Conservation (phyloP, 2,113 vertebrate species). For the Erinaceus europaeus region DNA sequence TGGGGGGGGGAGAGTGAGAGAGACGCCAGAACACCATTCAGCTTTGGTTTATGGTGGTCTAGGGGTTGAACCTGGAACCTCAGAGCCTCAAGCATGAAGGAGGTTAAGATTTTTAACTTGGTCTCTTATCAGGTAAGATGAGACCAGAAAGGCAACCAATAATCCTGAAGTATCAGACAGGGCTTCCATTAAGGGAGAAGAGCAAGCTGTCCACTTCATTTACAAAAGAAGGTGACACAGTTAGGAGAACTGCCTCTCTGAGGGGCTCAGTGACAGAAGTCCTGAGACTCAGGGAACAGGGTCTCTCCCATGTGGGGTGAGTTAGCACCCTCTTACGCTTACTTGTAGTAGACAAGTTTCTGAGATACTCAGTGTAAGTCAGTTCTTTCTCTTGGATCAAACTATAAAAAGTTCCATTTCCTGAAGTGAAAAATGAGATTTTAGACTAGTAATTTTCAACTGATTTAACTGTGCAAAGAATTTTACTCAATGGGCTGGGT, state of each 20-base stretch:
- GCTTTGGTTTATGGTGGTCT: too few relatives aligned
- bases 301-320: neutral
- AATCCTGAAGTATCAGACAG: neutral
- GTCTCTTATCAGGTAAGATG: neutral
- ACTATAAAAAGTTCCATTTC: neutral
- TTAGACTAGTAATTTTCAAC: conserved; percentile 25
- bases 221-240: neutral
- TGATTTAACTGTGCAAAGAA: neutral
- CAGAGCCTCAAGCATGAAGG: too few relatives aligned
- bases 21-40: too few relatives aligned
- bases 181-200: neutral
- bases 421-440: conserved; percentile 15
- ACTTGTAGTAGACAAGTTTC: neutral
- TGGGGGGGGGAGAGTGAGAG: too few relatives aligned
- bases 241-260: neutral
- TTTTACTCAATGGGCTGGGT: too few relatives aligned
- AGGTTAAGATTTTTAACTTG: neutral
- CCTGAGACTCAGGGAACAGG: fast-evolving
- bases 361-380: neutral
- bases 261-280: neutral
- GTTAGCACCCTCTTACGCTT: too few relatives aligned
- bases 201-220: neutral
- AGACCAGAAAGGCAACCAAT: neutral
- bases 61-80: too few relatives aligned
- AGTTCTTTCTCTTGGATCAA: neutral